Base-by-base conservation (phyloP, 2,797 vertebrate genomes). In the Neomorphus geoffroyi region DNA sequence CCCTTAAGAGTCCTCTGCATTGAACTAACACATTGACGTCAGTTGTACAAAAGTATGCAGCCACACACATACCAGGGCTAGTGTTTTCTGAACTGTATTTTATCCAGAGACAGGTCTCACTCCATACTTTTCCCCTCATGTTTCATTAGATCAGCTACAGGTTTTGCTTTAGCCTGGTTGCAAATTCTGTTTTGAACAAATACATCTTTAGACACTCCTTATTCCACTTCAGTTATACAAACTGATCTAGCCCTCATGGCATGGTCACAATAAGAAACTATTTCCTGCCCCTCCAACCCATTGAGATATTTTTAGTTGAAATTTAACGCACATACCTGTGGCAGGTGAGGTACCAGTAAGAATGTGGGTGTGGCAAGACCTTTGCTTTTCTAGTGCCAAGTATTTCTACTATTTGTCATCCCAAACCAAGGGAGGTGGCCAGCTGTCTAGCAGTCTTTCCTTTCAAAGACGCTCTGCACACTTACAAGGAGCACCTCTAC, bases 281-380 rank as follows among this genome's bases (percentile, higher is more conserved):
- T 82, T 94, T 97, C 91, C 93, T 88, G 77, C 33, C 83, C 54
- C 91, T 95, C 86, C 83, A 96, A 88, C 45, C 16, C 12, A 70
- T 74, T 73, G 46, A 83, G 88, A 67, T 97, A 98, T 97, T 98
- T 97, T 98, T 97, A 97, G 96, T 67, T 90, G 80, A 83, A 81
- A 89, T 19, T 92, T 51, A 96, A 88, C 65, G 61, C 62, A 83
- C 97, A 98, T 98, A 95, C 96, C 96, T 98, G 77, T 77, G 78
- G 80, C 95, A 98, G 98, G 98, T 93, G 97, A 97, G 97, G 97
- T 95, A 80, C 26, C 60, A 74, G 73, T 77, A 96, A 97, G 94
- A 97, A 97, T 93, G 96, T 94, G 92, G 98, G 97, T 96, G 97
- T 95, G 96, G 93, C 9, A 35, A 95, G 79, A 94, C 88, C 92